Conservation (phyloP, 2,113 vertebrate species). For the Nannobrachium achirus region DNA sequence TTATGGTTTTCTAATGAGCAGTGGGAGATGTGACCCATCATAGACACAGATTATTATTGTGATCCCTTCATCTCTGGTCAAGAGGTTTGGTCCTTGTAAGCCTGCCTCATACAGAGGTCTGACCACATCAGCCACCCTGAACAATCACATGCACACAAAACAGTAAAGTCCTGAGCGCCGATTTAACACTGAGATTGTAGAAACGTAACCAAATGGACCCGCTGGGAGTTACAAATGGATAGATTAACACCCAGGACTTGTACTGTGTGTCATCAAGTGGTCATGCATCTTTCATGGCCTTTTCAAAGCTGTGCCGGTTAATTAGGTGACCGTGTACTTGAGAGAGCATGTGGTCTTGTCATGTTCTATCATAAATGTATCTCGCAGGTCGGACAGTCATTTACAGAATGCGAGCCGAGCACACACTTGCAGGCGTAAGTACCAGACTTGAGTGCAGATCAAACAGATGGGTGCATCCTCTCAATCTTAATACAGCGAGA, state of each 20-base stretch:
- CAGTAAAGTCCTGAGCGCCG: no score
- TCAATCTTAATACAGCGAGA: no score
- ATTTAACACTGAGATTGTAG: no score
- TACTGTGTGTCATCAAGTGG: slow-evolving; percentile 23
- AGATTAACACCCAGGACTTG: no score
- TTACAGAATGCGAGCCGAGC: no score
- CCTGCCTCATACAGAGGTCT: slow-evolving; percentile 37
- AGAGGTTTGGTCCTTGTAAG: slow-evolving; percentile 23
- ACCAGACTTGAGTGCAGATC: no score
- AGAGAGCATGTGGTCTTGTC: slow-evolving; percentile 37
- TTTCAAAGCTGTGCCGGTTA: slow-evolving; percentile 23
- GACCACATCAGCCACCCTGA: slow-evolving; percentile 24
- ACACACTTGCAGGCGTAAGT: no score
- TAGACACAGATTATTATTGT: slow-evolving; percentile 15
- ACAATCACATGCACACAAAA: slow-evolving; percentile 11
- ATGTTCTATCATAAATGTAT: slow-evolving; percentile 20
- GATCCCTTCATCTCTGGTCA: slow-evolving; percentile 33
- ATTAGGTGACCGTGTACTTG: slow-evolving; percentile 49
- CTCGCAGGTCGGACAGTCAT: no score
- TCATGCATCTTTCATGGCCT: slow-evolving; percentile 55
- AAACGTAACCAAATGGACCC: no score
- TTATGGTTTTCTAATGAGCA: neutral
- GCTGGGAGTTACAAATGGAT: no score
- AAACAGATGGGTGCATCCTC: no score
- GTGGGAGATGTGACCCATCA: slow-evolving; percentile 16